Conservation (phyloP, 1,140 invertebrate species). For the Macrosteles quadrilineatus region DNA sequence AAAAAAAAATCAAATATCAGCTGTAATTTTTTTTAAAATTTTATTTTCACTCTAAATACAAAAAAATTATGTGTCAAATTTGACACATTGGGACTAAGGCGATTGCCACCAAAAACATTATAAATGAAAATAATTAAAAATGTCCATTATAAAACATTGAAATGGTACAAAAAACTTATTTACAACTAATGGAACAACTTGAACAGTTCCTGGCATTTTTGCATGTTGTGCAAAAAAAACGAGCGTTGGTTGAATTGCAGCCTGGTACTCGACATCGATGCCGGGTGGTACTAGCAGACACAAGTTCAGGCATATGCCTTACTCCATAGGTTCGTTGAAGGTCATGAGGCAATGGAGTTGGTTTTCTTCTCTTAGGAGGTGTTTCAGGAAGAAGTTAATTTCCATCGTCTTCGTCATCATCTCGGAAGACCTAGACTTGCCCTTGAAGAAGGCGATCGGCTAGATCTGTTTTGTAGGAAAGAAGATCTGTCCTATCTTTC, state of each 20-base stretch:
- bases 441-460: not conserved
- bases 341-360: not conserved
- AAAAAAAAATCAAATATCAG: no score
- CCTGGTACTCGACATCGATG: not conserved
- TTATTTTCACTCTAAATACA: no score
- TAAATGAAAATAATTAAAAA: no score
- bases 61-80: not conserved
- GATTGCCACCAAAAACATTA: not conserved
- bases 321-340: not conserved
- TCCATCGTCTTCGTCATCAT: not conserved
- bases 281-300: not conserved
- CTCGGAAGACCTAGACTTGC: not conserved
- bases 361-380: no score
- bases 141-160: no score
- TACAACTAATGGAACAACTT: not conserved
- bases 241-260: not conserved
- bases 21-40: no score
- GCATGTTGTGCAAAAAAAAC: not conserved
- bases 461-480: not conserved
- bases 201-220: not conserved
- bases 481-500: not conserved
- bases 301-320: no score
- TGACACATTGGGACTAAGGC: not conserved
- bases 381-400: not conserved
- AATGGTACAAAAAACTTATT: no score